These are phyloP conservation scores for Acromyrmex charruanus DNA, from an alignment of 1,140 invertebrate genomes.

Conservation along the genomic window DNA sequence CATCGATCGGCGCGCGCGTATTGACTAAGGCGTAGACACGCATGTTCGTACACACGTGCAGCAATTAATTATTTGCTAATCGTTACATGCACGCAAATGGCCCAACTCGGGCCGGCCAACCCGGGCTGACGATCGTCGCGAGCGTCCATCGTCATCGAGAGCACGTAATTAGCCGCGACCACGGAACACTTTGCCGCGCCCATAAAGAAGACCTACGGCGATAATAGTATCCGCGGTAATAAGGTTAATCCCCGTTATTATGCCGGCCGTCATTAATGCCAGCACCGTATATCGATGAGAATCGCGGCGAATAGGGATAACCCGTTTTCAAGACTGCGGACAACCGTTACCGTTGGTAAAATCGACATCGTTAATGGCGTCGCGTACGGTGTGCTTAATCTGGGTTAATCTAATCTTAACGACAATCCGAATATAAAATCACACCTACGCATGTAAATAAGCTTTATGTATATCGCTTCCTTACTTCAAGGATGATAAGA, in stretches of 20 bases:
- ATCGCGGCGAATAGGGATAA: conserved; percentile 48
- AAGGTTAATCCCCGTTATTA: conserved; percentile 58
- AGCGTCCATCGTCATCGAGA: conserved; percentile 20
- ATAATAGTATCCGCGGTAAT: conserved; percentile 48
- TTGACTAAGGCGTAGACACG: conserved; percentile 55
- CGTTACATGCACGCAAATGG: conserved; percentile 50
- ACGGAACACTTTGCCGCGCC: conserved; percentile 39
- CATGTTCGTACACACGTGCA: conserved; percentile 56
- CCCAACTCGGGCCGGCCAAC: neutral
- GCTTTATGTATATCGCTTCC: too few species aligned
- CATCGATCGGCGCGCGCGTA: conserved; percentile 44
- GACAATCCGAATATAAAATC: conserved; percentile 12
- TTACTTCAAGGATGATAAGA: too few species aligned
- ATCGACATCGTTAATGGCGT: conserved; percentile 29
- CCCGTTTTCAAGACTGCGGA: conserved; percentile 36
- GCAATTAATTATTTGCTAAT: conserved; percentile 65
- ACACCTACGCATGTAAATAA: neutral
- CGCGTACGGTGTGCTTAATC: neutral
- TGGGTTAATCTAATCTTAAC: conserved; percentile 29
- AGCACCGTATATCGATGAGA: conserved; percentile 39
- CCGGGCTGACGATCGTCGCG: neutral
- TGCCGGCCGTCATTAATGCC: conserved; percentile 37
- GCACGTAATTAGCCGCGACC: conserved; percentile 34
- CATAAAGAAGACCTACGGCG: conserved; percentile 36
- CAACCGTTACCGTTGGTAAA: conserved; percentile 27